These are phyloP conservation scores for Solea solea DNA, from an alignment of 2,113 vertebrate species.

Conservation along the genomic window DNA sequence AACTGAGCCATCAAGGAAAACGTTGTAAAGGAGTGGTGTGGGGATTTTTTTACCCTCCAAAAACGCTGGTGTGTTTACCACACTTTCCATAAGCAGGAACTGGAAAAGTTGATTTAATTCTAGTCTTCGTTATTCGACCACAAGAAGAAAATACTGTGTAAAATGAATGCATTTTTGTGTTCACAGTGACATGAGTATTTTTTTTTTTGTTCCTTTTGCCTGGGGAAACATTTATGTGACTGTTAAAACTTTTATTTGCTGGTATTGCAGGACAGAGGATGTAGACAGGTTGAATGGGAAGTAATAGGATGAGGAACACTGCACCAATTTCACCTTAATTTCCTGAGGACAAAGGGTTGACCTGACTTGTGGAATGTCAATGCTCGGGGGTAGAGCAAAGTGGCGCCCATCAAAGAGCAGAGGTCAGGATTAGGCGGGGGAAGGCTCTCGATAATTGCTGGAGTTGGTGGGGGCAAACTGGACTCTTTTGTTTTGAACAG, in stretches of 20 bases:
- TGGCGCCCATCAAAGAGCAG: constrained; percentile 73
- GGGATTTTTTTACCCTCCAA: constrained; percentile 41
- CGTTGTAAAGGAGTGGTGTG: constrained; percentile 7
- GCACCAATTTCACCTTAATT: constrained; percentile 59
- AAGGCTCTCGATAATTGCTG: constrained; percentile 76
- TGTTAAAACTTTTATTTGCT: constrained; percentile 8
- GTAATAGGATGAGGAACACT: constrained; percentile 32
- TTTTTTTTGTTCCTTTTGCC: constrained; percentile 11
- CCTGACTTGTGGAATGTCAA: constrained; percentile 79
- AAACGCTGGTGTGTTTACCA: constrained; percentile 44
- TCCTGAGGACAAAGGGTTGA: constrained; percentile 69
- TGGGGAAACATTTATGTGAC: constrained; percentile 3
- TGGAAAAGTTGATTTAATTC: constrained; percentile 48
- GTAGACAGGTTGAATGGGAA: too few relatives aligned
- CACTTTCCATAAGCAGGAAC: constrained; percentile 56
- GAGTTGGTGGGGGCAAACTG: constrained; percentile 76
- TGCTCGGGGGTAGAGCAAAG: constrained; percentile 52
- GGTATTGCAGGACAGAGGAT: constrained; percentile 19
- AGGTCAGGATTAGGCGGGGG: constrained; percentile 78
- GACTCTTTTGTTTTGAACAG: constrained; percentile 86
- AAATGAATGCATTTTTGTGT: constrained; percentile 66
- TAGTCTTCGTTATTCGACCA: constrained; percentile 33
- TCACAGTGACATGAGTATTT: constrained; percentile 25
- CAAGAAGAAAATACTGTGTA: constrained; percentile 50
- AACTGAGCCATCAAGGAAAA: constrained; percentile 26